Base-by-base conservation (phyloP, 1,140 invertebrate genomes). In the Coenobita brevimanus region DNA sequence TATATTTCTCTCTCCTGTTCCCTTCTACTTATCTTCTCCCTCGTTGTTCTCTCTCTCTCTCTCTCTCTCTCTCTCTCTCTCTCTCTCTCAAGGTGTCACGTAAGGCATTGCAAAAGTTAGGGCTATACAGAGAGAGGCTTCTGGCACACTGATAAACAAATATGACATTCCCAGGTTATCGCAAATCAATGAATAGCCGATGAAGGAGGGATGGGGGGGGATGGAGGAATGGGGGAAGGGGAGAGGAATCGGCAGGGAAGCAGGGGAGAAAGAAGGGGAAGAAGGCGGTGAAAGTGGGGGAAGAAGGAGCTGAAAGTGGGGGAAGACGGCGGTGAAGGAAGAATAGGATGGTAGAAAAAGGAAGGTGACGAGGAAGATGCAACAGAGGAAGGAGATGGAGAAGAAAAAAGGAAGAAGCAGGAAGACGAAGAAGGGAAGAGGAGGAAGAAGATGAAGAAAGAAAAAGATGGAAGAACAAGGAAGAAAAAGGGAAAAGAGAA, bases 111-210 rank as follows among this genome's bases (percentile, higher is more conserved):
- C n/a, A 10, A 10, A 10, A n/a, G 54, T 13, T 57, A 57, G 54
- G n/a, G 10, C 13, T n/a, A 57, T 57, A 57, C n/a, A 57, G 10
- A n/a, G 54, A 57, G n/a, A 57, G 64, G 4, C 62, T 50, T 30
- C 17, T 69, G 80, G 67, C 80, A 50, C 24, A 24, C 13, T 2
- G 46, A 62, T 50, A 82, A 50, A 82, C 62, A 82, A 60, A 82
- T 71, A 36, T 27, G 38, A 50, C 41, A 21, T 69, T 43, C 41
- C 54, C n/a, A 62, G 15, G 3, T 50, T 82, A 82, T 82, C 64
- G 80, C 50, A 82, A 71, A 82, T 82, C 80, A 82, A 71, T 82
- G 30, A 69, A 38, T 17, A 41, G 13, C 21, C n/a, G 54, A 8
- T 46, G 15, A 3, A 43, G 17, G 17, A 30, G 67, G 41, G 27